phyloP scores from a whole-genome alignment of 1,140 invertebrate genomes.

The Platorchestia sp. region DNA sequence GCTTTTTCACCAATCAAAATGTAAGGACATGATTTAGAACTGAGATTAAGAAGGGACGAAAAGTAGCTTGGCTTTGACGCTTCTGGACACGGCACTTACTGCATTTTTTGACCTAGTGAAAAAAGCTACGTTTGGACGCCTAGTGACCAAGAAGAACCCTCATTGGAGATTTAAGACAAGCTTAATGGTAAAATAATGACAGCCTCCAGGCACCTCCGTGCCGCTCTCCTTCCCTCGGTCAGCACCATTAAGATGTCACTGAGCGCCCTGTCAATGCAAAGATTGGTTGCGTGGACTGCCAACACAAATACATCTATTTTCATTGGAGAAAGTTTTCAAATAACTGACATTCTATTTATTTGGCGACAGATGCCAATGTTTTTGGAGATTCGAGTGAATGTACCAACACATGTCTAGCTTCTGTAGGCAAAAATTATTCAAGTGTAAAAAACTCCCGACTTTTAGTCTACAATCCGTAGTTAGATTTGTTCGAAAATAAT shows the following conservation, averaged over 20 bases:
- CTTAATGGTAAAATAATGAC: slow-evolving; percentile 54
- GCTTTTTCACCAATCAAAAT: neutral
- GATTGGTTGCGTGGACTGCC: neutral
- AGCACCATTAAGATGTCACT: slow-evolving; percentile 15
- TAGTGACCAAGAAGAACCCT: slow-evolving; percentile 31
- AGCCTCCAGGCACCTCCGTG: slow-evolving; percentile 1
- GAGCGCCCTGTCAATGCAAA: neutral
- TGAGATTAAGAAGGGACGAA: neutral
- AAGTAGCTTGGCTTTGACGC: neutral
- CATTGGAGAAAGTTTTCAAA: neutral
- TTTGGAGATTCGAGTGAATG: neutral
- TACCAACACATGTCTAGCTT: neutral
- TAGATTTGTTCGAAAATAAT: no score
- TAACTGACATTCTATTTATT: neutral
- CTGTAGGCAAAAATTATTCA: neutral
- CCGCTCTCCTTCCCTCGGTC: slow-evolving; percentile 14
- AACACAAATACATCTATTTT: neutral
- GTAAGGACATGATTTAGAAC: neutral
- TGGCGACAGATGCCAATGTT: neutral
- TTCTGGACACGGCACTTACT: neutral
- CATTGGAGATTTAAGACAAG: slow-evolving; percentile 37
- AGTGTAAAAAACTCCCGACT: neutral
- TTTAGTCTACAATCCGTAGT: no score
- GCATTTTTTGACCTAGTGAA: neutral
- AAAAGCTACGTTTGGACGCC: neutral